Percentiles rank a stretch among this genome's conserved stretches.
These are phyloP conservation scores for Heliconius cydno DNA, from an alignment of 2,888 invertebrate genomes.

Conservation along the genomic window DNA sequence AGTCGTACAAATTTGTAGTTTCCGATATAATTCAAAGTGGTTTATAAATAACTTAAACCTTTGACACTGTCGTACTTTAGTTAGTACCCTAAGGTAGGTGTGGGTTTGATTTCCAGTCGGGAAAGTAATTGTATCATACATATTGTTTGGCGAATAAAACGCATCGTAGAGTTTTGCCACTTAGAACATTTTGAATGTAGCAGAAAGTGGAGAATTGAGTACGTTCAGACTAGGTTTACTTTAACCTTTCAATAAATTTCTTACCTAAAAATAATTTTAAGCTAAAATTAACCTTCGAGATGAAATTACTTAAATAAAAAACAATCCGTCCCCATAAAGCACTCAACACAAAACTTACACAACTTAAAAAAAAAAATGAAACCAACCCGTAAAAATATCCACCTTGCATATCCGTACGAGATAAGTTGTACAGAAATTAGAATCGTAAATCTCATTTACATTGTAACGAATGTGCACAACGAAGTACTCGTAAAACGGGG, in stretches of 20 bases:
- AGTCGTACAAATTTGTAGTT: slow-evolving; percentile 5
- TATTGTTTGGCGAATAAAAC: background rate
- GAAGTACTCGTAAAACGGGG: slow-evolving; percentile 38
- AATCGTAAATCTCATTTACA: slow-evolving; percentile 46
- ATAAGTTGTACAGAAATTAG: slow-evolving; percentile 43
- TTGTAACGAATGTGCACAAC: slow-evolving; percentile 45
- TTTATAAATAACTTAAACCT: background rate
- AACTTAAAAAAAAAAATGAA: background rate
- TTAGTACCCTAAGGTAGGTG: too few species aligned
- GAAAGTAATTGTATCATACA: background rate
- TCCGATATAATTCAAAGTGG: background rate
- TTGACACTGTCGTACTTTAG: background rate
- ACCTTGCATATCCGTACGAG: slow-evolving; percentile 28
- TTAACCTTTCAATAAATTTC: too few species aligned
- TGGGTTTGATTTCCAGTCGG: background rate
- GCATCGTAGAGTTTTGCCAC: background rate
- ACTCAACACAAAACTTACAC: background rate
- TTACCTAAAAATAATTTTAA: too few species aligned
- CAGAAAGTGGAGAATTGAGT: background rate
- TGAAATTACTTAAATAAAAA: background rate
- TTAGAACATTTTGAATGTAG: background rate
- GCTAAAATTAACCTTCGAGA: too few species aligned
- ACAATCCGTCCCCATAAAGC: background rate
- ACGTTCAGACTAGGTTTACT: background rate
- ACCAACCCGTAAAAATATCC: slow-evolving; percentile 22